phyloP scores from a whole-genome alignment of 2,888 invertebrate species.

The Ctena decussata region DNA sequence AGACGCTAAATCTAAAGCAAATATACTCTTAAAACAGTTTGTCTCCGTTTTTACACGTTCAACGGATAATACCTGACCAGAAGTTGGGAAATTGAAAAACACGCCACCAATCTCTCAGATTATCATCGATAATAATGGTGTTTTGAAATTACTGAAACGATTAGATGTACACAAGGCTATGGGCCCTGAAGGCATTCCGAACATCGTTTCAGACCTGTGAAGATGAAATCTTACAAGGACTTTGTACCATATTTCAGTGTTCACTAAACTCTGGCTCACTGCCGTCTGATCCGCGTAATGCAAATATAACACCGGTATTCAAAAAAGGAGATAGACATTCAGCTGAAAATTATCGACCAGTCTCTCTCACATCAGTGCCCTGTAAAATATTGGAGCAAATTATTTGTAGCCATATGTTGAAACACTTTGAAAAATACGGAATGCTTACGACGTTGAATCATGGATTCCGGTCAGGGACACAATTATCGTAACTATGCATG shows the following conservation, averaged over 20 bases:
- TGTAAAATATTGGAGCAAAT: conserved; percentile 28
- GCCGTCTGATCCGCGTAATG: conserved; percentile 19
- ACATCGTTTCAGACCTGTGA: not conserved
- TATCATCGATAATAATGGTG: not conserved
- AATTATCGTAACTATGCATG: conserved; percentile 14
- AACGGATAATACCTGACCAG: not conserved
- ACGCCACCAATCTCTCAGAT: not conserved
- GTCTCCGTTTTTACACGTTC: not conserved
- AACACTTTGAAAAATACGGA: too few species aligned
- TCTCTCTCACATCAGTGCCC: conserved; percentile 18
- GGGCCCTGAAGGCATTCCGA: not conserved
- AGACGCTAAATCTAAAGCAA: not conserved
- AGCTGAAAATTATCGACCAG: conserved; percentile 4
- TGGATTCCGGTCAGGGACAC: conserved; percentile 28
- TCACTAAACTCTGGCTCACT: conserved; percentile 9
- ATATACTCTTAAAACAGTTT: not conserved
- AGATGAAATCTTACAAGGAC: not conserved
- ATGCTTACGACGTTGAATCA: conserved; percentile 19
- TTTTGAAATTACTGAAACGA: not conserved
- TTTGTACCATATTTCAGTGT: conserved; percentile 2
- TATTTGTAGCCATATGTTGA: too few species aligned
- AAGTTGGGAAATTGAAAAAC: not conserved
- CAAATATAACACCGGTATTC: conserved; percentile 19
- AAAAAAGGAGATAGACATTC: conserved; percentile 22
- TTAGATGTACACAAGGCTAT: not conserved